Base-by-base conservation (phyloP, 2,797 vertebrate genomes). In the Diplodus sargus region DNA sequence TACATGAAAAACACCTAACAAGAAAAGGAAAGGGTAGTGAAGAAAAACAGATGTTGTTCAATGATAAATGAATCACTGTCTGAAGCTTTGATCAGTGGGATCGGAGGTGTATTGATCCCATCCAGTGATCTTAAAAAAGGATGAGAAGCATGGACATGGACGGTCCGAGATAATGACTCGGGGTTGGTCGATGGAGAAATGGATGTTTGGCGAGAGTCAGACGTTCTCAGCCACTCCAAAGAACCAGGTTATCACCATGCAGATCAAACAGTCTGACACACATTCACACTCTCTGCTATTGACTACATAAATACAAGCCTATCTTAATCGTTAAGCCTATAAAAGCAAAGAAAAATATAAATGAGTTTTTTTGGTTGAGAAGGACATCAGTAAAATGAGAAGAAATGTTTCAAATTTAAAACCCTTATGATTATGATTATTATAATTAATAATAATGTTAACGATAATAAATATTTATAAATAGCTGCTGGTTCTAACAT, bases 41-140 rank as follows among this genome's bases (percentile, higher is more conserved):
- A 81, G 85, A 85, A 71, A 85, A 78, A 87, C 49, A 17, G 68
- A 89, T 78, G 61, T 69, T 48, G 81, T 85, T 88, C 84, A 75
- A 70, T 90, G 89, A 90, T 83, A 85, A 91, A 88, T 93, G 82
- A 91, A 93, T 93, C 89, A 79, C 76, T 71, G 63, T 66, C 79
- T 85, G 73, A 75, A 78, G 89, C 94, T 94, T 94, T 95, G 89
- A 95, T 95, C 91, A 89, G 61, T 45, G 18, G 76, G 64, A 84
- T 85, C 2, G 54, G 74, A 77, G 47, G 63, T 16, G 28, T 76
- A 94, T 92, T 78, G 91, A 95, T 91, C 82, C 62, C 28, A 66
- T 79, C 84, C 61, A 57, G 63, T 49, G 62, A 81, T 76, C 58
- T 80, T 60, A 75, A 58, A 69, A 39, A 78, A 61, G 74, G 64